phyloP scores from a whole-genome alignment of 2,888 invertebrate species.

The Hypomecis punctinalis region DNA sequence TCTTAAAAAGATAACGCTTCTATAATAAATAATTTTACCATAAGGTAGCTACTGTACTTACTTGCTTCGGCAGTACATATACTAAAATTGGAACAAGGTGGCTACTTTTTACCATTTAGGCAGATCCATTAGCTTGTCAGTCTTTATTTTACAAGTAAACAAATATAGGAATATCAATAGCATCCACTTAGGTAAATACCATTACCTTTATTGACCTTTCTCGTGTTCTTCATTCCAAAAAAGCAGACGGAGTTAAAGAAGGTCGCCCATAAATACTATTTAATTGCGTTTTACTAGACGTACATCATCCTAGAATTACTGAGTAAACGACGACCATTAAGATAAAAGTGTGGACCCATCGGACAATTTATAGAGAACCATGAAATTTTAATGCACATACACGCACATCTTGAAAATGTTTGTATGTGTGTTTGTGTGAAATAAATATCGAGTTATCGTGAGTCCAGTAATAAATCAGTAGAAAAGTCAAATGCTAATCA shows the following conservation, averaged over 20 bases:
- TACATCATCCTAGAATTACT: constrained; percentile 57
- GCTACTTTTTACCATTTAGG: too few species aligned
- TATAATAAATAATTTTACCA: too few species aligned
- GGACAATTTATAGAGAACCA: constrained; percentile 34
- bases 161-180: too few species aligned
- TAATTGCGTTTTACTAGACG: constrained; percentile 41
- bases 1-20: too few species aligned
- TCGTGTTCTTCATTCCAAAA: background rate
- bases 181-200: too few species aligned
- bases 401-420: constrained; percentile 19
- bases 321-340: constrained; percentile 62
- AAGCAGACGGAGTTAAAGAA: constrained; percentile 35
- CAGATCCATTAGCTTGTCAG: too few species aligned
- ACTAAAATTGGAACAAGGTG: too few species aligned
- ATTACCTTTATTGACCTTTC: background rate
- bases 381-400: constrained; percentile 26
- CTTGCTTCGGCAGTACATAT: too few species aligned
- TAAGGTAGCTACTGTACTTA: too few species aligned
- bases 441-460: constrained; percentile 44
- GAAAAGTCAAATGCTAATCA: too few species aligned
- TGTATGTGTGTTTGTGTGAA: constrained; percentile 17
- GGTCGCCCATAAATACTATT: constrained; percentile 41
- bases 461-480: too few species aligned
- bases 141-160: too few species aligned
- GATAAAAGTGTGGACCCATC: constrained; percentile 50